These are phyloP conservation scores for Isichthys henryi DNA, from an alignment of 2,113 vertebrate genomes.

Conservation along the genomic window DNA sequence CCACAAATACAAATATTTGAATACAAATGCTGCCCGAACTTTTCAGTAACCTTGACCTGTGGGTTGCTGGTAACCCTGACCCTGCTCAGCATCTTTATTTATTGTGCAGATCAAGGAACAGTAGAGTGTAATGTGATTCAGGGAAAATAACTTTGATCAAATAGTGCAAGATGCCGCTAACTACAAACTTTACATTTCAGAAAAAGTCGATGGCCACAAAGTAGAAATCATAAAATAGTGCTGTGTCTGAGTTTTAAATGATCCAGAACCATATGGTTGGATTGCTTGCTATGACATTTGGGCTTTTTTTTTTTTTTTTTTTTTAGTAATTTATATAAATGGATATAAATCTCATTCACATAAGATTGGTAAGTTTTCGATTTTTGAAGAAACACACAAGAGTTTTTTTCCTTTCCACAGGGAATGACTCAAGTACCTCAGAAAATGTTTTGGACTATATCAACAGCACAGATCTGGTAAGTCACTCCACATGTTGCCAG, in stretches of 20 bases:
- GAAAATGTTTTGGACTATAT: constrained; percentile 42
- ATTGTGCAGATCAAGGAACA: not conserved
- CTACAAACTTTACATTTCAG: not conserved
- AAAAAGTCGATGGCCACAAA: not conserved
- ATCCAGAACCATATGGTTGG: not conserved
- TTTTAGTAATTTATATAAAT: not conserved
- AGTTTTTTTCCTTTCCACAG: constrained; percentile 52
- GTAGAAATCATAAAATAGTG: not conserved
- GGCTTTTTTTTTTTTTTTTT: too few species aligned
- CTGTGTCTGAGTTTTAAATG: not conserved
- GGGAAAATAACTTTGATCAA: not conserved
- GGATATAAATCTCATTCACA: not conserved
- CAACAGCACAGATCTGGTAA: constrained; percentile 62
- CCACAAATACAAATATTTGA: not conserved
- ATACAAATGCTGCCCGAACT: not conserved
- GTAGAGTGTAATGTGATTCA: not conserved
- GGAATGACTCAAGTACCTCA: constrained; percentile 59
- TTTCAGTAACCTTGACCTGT: not conserved
- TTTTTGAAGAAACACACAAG: not conserved
- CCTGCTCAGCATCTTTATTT: not conserved
- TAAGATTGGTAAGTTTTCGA: not conserved
- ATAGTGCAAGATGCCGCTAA: not conserved
- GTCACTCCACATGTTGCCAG: constrained; percentile 25
- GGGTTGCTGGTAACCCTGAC: not conserved
- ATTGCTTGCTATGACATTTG: not conserved